Evolutionary conservation across 64 coral and sea anemone genomes (phyloP), one percentile per base, ranked within the genome.

Genomic region (Actinia tenebrosa): DNA sequence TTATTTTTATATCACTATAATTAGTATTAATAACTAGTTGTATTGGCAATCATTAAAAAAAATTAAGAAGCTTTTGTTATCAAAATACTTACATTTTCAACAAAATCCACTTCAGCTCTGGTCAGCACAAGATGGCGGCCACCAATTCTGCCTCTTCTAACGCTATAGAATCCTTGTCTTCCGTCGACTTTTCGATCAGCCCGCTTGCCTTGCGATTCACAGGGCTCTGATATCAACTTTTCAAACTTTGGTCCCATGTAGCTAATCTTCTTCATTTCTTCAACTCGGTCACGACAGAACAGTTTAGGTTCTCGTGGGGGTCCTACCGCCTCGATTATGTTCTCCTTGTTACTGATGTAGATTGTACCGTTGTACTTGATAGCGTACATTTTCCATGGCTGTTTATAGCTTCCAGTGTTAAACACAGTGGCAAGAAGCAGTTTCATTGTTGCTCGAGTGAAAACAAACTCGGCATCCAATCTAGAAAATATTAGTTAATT

Each of bases 361-460:
- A 86, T 86, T 2, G 84, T 86, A 5, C 63, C 84, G 50, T 86
- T 86, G 62, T 68, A 86, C 50, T 86, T 86, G 44, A 25, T 47
- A 69, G 84, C 84, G 63, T 64, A 86, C 60, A 86, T 86, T 69
- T 86, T 86, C 84, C 84, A 86, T 20, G 84, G 63, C 61, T 61
- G 61, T 56, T 86, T 86, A 30, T 45, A 66, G 42, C 43, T 64
- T 18, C 84, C 84, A 46, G 84, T 86, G 62, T 86, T 64, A 47
- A 86, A 86, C 15, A 86, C 84, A 7, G 84, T 86, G 18, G 84
- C 84, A 50, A 86, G 66, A n/a, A 86, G 84, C 64, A 14, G 37
- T 5, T 37, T 84, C 83, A 84, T 59, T 43, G 69, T 75, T 75
- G 69, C 69, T 30, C 69, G 69, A 75, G 26, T 42, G 6, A 75